These are phyloP conservation scores for Rafetus swinhoei DNA, from an alignment of 2,113 vertebrate species.

Conservation along the genomic window DNA sequence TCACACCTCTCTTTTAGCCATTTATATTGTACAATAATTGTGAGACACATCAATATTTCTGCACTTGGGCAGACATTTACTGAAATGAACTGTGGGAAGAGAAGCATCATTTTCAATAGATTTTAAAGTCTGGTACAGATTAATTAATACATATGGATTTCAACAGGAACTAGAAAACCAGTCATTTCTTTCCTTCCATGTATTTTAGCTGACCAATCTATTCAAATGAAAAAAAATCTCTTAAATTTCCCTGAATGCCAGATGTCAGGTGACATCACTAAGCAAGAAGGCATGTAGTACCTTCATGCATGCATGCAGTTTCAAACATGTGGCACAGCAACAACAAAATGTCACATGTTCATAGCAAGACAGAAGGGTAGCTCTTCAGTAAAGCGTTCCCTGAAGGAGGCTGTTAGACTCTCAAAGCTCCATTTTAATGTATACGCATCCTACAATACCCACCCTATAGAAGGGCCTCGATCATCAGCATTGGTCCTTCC, in stretches of 20 bases:
- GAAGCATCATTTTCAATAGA: neutral
- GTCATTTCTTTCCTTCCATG: fast-evolving
- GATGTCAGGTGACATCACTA: neutral
- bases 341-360: fast-evolving
- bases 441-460: neutral
- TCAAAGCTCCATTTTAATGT: neutral
- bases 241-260: neutral
- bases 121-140: neutral
- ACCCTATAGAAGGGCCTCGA: neutral
- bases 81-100: neutral
- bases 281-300: fast-evolving
- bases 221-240: neutral
- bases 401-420: neutral
- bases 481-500: neutral
- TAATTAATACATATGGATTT: neutral
- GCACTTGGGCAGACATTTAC: neutral
- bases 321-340: fast-evolving
- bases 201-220: neutral
- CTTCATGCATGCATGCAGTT: fast-evolving
- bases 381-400: neutral
- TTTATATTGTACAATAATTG: neutral
- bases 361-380: fast-evolving
- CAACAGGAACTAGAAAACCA: neutral
- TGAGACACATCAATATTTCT: fast-evolving
- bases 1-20: neutral